These are phyloP conservation scores for Ispidina picta DNA, from an alignment of 2,797 vertebrate genomes.

Conservation along the genomic window DNA sequence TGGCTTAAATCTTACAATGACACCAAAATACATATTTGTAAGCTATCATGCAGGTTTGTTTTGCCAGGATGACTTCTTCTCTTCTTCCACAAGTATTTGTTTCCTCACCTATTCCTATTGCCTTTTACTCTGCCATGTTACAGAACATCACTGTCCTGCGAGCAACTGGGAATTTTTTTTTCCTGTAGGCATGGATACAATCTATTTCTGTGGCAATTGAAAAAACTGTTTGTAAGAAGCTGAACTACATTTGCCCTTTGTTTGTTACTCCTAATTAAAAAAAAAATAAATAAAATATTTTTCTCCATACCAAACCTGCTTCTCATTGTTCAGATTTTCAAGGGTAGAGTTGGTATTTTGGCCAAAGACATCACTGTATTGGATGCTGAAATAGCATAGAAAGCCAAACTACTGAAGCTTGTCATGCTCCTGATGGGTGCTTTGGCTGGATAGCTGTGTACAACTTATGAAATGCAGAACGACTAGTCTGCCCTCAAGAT, in stretches of 20 bases:
- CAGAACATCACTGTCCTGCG: background rate
- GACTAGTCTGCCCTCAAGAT: background rate
- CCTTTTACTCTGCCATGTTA: background rate
- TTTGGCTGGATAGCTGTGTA: background rate
- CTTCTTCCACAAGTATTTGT: background rate
- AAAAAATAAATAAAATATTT: background rate
- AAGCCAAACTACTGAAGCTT: background rate
- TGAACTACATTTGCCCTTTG: background rate
- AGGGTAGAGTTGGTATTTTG: background rate
- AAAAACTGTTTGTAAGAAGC: background rate
- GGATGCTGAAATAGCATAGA: background rate
- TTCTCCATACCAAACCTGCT: background rate
- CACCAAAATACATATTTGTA: background rate
- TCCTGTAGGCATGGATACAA: background rate
- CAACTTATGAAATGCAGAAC: background rate
- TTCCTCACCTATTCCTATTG: background rate
- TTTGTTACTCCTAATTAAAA: background rate
- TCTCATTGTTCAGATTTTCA: background rate
- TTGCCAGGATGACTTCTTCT: background rate
- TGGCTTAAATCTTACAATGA: background rate
- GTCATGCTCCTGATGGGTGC: background rate
- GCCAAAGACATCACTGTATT: background rate
- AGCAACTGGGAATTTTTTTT: background rate
- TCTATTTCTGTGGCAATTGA: background rate
- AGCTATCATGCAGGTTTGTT: background rate